Percentiles rank a stretch among this genome's conserved stretches.
Evolutionary conservation across 2,888 invertebrate genomes (phyloP).

Genomic region (Nemurella pictetii): DNA sequence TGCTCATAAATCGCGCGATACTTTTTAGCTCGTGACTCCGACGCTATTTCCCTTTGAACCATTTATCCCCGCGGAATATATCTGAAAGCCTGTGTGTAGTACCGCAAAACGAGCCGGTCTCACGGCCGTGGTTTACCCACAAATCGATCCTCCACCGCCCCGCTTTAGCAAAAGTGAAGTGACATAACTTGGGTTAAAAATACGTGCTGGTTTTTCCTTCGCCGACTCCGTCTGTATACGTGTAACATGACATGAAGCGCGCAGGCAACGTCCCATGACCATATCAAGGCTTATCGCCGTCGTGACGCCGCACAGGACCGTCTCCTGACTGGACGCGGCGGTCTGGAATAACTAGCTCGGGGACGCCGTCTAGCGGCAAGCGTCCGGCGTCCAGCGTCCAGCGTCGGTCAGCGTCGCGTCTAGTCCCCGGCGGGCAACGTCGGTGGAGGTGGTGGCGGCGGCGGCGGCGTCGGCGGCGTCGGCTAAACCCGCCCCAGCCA

Average conservation of each 20-base stretch:
- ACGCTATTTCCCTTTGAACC: not conserved
- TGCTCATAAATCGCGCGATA: not conserved
- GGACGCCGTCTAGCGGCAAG: not conserved
- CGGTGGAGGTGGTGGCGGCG: not conserved
- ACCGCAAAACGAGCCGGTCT: not conserved
- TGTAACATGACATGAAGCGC: not conserved
- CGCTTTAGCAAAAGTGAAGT: not conserved
- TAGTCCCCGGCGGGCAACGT: not conserved
- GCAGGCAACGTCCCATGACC: conserved; percentile 6
- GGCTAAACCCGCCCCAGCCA: not conserved
- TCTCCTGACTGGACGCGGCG: conserved; percentile 20
- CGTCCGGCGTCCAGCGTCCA: not conserved
- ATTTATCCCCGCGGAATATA: not conserved
- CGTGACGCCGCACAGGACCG: not conserved
- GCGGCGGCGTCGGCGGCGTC: not conserved
- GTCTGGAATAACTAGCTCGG: conserved; percentile 30
- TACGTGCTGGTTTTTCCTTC: not conserved
- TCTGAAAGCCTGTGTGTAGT: not conserved
- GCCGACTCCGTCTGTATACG: not conserved
- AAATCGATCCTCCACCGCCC: not conserved
- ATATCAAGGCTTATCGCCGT: conserved; percentile 24
- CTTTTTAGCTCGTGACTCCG: not conserved
- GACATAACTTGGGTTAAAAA: not conserved
- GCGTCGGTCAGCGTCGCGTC: not conserved
- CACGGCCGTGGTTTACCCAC: not conserved